Evolutionary conservation across 1,140 invertebrate genomes (phyloP).

Genomic region (Papilio polytes): DNA sequence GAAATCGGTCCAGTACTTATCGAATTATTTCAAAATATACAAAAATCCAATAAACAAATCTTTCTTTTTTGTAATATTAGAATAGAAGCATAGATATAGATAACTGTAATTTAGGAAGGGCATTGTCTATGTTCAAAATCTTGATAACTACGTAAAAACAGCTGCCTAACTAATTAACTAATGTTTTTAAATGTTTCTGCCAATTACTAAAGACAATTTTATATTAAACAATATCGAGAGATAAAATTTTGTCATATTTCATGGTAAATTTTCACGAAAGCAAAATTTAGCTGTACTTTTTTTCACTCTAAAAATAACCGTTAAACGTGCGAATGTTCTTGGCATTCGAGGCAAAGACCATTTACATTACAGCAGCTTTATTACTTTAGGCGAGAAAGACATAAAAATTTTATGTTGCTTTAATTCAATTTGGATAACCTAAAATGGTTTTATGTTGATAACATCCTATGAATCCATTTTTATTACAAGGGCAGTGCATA

Average conservation of each 20-base stretch:
- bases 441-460: conserved; percentile 5
- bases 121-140: no score
- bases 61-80: no score
- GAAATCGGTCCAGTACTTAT: no score
- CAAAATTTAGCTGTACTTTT: background rate
- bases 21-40: no score
- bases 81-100: no score
- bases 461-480: conserved; percentile 5
- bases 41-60: no score
- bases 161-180: background rate
- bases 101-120: no score
- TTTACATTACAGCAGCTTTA: conserved; percentile 13
- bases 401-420: background rate
- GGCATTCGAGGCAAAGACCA: conserved; percentile 25
- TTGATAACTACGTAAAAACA: background rate
- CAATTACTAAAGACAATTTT: background rate
- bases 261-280: background rate
- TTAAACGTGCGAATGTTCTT: conserved; percentile 11
- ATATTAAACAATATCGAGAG: background rate
- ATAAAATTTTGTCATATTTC: background rate
- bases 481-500: background rate
- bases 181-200: background rate
- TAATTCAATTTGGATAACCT: conserved; percentile 12
- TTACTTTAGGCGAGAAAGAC: conserved; percentile 16
- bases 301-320: conserved; percentile 24